Percentiles rank a stretch among this genome's conserved stretches.
Conservation (phyloP, 2,113 vertebrate genomes). For the Oreotrochilus melanogaster region DNA sequence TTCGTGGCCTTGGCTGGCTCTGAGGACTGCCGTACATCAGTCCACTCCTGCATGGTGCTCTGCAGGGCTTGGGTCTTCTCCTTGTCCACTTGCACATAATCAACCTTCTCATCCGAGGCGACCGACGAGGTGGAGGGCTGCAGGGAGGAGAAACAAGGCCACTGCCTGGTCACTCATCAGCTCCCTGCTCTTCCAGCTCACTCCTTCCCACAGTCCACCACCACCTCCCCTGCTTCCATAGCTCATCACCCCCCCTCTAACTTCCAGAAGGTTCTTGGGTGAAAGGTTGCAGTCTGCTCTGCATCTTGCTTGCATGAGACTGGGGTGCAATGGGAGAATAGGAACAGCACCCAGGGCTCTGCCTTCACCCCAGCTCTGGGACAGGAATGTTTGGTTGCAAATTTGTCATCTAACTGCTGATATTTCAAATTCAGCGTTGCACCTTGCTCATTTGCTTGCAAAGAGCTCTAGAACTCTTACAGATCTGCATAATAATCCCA, state of each 20-base stretch:
- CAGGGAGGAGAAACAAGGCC: neutral
- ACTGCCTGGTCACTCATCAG: neutral
- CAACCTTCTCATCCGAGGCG: constrained; percentile 96
- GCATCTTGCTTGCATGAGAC: neutral
- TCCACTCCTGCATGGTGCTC: constrained; percentile 99
- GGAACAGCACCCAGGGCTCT: neutral
- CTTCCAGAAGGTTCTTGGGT: neutral
- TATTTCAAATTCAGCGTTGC: neutral
- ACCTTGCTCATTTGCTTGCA: neutral
- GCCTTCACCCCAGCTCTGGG: neutral
- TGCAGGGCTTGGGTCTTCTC: constrained; percentile 97
- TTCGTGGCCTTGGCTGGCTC: constrained; percentile 90
- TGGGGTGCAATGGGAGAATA: neutral
- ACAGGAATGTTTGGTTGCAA: neutral
- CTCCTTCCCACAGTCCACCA: neutral
- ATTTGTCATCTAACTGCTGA: neutral
- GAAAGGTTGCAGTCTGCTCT: neutral
- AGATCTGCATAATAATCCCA: neutral
- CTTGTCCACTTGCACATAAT: constrained; percentile 98
- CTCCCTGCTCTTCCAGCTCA: neutral
- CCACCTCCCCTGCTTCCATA: neutral
- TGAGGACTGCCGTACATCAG: constrained; percentile 93
- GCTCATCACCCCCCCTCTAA: neutral
- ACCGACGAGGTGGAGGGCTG: constrained; percentile 96
- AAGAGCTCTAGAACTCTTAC: neutral